Evolutionary conservation across 2,888 invertebrate species (phyloP), one percentile per base, ranked within the genome.

Genomic region (Marasmarcha lunaedactyla): DNA sequence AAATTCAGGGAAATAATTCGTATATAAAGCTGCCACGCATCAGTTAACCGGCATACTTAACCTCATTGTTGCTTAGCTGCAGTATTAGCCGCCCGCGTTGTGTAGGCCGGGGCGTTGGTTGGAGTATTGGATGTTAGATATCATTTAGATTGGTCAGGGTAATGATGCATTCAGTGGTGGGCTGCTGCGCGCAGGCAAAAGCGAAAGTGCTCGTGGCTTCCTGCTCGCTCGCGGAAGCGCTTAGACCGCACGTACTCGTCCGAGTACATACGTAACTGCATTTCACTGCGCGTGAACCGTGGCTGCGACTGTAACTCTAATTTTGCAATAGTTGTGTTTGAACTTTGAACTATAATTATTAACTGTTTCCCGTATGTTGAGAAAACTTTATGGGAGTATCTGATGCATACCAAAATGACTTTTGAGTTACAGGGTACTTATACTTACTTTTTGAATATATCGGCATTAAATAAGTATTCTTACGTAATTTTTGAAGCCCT

Each of bases 121-220:
- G 42, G 39, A 39, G 42, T 35, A 41, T 51, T 36, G 36, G 40
- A 39, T 36, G 44, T 42, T 46, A 46, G 52, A 49, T 50, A 47
- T 44, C 40, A 46, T 42, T 59, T 37, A 37, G 49, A 55, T 59
- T 51, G 54, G 68, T 52, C 46, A 70, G 63, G 52, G 74, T 69
- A 69, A 49, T 63, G 66, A 66, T 72, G 71, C 69, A 71, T 70
- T 64, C 61, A 57, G 65, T 58, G 58, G 60, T 66, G 63, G 74
- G 76, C 78, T 78, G 78, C 78, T 78, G 79, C 73, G 74, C 71
- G 56, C 70, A 59, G 74, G 77, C 73, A 78, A 83, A 81, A 81
- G 79, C 77, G 81, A 83, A 83, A 83, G 81, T 81, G 73, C 57
- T 59, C 56, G 60, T 57, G 46, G 68, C 70, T 83, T 81, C 81